Conservation (phyloP, 2,797 vertebrate species). For the Ficedula albicollis region DNA sequence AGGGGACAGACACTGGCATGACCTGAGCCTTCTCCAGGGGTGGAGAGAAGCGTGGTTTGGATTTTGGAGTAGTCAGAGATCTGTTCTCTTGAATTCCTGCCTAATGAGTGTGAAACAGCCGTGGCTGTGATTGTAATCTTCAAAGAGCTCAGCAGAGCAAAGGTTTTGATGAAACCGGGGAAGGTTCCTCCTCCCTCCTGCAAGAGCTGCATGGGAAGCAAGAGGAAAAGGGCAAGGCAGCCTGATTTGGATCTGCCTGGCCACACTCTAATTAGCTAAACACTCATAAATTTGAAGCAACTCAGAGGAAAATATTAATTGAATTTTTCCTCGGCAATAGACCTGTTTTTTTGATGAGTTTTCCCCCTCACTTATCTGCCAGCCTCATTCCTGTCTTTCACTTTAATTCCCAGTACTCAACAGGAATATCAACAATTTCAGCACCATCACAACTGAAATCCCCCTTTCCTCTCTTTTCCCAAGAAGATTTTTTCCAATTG, state of each 20-base stretch:
- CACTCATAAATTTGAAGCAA: neutral
- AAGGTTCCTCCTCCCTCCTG: neutral
- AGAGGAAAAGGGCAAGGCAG: neutral
- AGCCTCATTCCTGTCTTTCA: neutral
- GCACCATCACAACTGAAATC: neutral
- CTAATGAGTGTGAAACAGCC: neutral
- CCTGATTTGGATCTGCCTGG: neutral
- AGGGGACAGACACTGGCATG: neutral
- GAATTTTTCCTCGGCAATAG: neutral
- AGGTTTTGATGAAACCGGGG: neutral
- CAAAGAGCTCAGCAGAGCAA: conserved; percentile 3
- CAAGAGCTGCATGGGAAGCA: neutral
- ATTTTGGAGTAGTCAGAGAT: neutral
- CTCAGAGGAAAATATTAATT: neutral
- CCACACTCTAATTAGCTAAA: neutral
- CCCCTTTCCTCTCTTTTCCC: neutral
- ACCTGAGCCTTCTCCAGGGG: neutral
- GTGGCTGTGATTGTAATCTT: neutral
- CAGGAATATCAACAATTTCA: neutral
- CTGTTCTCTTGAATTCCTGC: neutral
- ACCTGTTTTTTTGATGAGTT: neutral
- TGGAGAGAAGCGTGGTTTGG: neutral
- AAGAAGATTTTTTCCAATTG: neutral
- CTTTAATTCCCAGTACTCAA: neutral
- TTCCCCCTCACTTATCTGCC: neutral